Conservation (phyloP, 2,888 invertebrate genomes). For the Rotaria macrura region DNA sequence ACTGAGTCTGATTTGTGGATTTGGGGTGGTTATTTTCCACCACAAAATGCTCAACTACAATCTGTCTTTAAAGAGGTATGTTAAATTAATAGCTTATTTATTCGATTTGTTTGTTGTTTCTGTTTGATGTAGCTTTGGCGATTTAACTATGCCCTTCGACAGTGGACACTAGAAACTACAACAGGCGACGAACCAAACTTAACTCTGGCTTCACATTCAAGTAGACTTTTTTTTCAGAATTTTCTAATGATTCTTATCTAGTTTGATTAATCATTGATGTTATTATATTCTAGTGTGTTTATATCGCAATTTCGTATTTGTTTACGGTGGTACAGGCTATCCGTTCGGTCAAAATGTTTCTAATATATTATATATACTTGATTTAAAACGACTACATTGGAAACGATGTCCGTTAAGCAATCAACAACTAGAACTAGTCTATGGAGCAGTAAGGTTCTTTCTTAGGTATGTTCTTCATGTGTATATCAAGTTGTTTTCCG, state of each 20-base stretch:
- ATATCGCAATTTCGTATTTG: slow-evolving; percentile 4
- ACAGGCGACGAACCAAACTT: slow-evolving; percentile 27
- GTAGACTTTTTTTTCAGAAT: background rate
- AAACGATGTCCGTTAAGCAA: slow-evolving; percentile 5
- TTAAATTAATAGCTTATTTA: background rate
- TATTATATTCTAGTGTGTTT: background rate
- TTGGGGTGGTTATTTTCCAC: slow-evolving; percentile 34
- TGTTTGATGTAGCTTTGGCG: slow-evolving; percentile 26
- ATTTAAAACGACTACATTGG: slow-evolving; percentile 30
- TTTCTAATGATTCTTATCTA: background rate
- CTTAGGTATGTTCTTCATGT: no score
- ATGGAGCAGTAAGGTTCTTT: slow-evolving; percentile 23
- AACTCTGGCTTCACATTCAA: slow-evolving; percentile 31
- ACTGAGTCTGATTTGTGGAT: slow-evolving; percentile 27
- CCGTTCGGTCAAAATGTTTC: slow-evolving; percentile 32
- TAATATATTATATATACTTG: slow-evolving; percentile 26
- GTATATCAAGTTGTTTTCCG: background rate
- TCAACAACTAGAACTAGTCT: background rate
- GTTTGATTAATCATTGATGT: background rate
- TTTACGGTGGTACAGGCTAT: slow-evolving; percentile 32
- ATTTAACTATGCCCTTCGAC: slow-evolving; percentile 24
- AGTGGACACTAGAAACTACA: slow-evolving; percentile 18
- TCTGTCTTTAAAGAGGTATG: background rate
- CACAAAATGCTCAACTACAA: background rate
- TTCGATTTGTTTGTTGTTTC: background rate